phyloP scores from a whole-genome alignment of 2,888 invertebrate species.

The Chrysomela aeneicollis region DNA sequence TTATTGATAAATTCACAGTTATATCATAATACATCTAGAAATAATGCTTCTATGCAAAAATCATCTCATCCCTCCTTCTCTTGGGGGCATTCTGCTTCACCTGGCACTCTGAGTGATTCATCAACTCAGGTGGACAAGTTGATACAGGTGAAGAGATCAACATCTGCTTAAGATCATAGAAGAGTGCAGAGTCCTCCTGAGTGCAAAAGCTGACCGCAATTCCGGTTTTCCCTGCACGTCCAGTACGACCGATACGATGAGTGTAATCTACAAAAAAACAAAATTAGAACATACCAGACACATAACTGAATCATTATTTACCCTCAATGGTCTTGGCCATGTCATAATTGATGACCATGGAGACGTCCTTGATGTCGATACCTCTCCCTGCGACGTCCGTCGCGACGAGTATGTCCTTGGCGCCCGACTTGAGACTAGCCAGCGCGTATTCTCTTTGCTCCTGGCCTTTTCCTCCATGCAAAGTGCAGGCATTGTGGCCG shows the following conservation, averaged over 20 bases:
- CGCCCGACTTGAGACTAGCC: constrained; percentile 93
- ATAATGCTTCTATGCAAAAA: constrained; percentile 75
- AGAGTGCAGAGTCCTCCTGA: constrained; percentile 93
- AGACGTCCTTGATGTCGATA: constrained; percentile 99
- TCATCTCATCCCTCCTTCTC: constrained; percentile 92
- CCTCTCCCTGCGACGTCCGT: constrained; percentile 99
- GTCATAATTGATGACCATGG: constrained; percentile 98
- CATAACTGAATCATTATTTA: constrained; percentile 47
- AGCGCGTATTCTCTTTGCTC: constrained; percentile 99
- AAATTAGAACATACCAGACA: background rate
- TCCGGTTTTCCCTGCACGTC: constrained; percentile 98
- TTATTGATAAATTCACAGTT: background rate
- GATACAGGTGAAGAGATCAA: constrained; percentile 90
- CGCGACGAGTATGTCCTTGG: constrained; percentile 97
- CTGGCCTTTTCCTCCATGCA: constrained; percentile 99
- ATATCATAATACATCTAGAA: background rate
- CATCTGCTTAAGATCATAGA: constrained; percentile 96
- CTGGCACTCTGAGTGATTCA: constrained; percentile 98
- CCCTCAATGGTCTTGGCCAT: constrained; percentile 99
- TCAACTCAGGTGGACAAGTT: constrained; percentile 93
- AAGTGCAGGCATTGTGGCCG: constrained; percentile 94
- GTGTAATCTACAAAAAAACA: constrained; percentile 76
- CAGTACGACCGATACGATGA: constrained; percentile 98
- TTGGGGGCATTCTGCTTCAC: constrained; percentile 97
- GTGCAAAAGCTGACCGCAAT: constrained; percentile 96